Evolutionary conservation across 1,140 invertebrate genomes (phyloP).

Genomic region (Linepithema humile): DNA sequence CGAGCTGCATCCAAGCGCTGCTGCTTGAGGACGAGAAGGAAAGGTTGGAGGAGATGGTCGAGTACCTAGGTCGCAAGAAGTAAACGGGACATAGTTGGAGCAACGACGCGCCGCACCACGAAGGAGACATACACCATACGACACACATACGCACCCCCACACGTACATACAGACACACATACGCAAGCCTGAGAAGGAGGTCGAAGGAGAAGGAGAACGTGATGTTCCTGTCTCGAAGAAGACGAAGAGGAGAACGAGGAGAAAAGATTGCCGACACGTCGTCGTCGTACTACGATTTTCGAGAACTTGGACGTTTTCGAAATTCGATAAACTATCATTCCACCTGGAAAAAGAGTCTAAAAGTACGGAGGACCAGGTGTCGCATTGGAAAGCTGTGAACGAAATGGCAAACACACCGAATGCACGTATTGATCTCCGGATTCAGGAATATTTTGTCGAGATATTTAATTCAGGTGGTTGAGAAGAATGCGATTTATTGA

Average conservation of each 20-base stretch:
- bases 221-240: constrained; percentile 3
- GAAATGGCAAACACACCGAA: no score
- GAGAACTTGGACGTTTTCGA: neutral
- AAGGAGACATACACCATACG: constrained; percentile 16
- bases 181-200: neutral
- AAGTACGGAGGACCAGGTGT: neutral
- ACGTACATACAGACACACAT: neutral
- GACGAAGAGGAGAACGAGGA: neutral
- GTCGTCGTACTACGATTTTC: neutral
- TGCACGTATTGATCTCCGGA: neutral
- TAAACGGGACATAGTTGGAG: constrained; percentile 71
- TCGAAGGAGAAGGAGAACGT: constrained; percentile 15
- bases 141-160: neutral
- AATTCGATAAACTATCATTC: neutral
- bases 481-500: no score
- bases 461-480: no score
- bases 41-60: constrained; percentile 86
- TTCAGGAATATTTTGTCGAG: neutral
- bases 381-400: neutral
- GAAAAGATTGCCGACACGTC: neutral
- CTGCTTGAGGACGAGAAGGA: constrained; percentile 86
- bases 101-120: constrained; percentile 52
- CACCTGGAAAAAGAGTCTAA: neutral
- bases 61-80: constrained; percentile 85
- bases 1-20: constrained; percentile 87